Percentiles rank a stretch among this genome's conserved stretches.
Conservation (phyloP, 2,797 vertebrate genomes). For the Schizopygopsis malacanthus region DNA sequence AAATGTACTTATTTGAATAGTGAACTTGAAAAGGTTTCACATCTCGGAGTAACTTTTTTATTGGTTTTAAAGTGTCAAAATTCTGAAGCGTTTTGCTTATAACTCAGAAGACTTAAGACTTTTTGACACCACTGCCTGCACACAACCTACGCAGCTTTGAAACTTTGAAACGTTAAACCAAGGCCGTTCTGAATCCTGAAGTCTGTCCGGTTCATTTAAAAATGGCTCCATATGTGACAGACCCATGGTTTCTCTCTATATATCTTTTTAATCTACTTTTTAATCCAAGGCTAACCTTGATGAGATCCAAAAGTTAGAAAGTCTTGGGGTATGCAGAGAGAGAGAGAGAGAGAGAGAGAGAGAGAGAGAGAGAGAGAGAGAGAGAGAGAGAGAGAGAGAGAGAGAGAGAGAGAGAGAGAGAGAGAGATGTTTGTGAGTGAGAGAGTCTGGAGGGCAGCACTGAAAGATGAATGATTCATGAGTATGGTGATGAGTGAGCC, state of each 20-base stretch:
- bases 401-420: not conserved
- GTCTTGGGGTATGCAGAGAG: slow-evolving; percentile 34
- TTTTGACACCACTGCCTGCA: slow-evolving; percentile 3
- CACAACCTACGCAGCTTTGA: slow-evolving; percentile 13
- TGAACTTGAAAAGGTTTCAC: not conserved
- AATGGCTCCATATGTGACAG: not conserved
- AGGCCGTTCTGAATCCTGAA: slow-evolving; percentile 36
- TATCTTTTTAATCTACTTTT: slow-evolving; percentile 34
- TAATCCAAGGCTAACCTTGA: slow-evolving; percentile 39
- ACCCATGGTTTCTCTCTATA: slow-evolving; percentile 48
- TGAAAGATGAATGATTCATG: slow-evolving; percentile 59
- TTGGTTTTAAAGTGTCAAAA: not conserved
- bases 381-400: not conserved
- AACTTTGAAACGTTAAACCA: slow-evolving; percentile 48
- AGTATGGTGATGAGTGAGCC: slow-evolving; percentile 54
- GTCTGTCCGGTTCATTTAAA: slow-evolving; percentile 12
- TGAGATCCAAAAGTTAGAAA: slow-evolving; percentile 34
- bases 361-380: not conserved
- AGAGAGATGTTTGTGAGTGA: slow-evolving; percentile 32
- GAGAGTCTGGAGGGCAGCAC: slow-evolving; percentile 53
- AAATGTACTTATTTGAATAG: not conserved
- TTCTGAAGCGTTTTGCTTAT: not conserved
- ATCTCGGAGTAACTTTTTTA: not conserved
- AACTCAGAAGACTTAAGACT: not conserved
- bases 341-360: slow-evolving; percentile 16